Base-by-base conservation (phyloP, 2,888 invertebrate species). In the Odontocolon sp. region DNA sequence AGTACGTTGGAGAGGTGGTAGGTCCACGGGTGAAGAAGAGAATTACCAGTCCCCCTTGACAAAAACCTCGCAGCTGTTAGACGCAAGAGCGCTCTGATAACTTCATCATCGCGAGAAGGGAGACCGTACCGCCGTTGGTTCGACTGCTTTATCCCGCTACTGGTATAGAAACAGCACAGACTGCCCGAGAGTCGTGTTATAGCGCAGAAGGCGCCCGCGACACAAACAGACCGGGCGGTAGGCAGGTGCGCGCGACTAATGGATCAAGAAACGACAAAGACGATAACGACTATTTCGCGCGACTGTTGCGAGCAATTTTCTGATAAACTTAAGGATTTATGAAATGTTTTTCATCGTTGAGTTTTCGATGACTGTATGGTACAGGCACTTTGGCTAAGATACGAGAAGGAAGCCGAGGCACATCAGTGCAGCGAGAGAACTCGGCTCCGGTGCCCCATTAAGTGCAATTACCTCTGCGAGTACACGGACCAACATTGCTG, bases 391-490 rank as follows among this genome's bases (percentile, higher is more conserved):
- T 8, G 57, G 8, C 14, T 23, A 26, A 57, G 38, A 23, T 9
- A 23, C 6, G 57, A 2, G 57, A 40, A 40, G 26, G 21, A 21
- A 6, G 6, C 38, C 2, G 4, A 36, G 23, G 11, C 6, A 36
- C 23, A 9, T 57, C 23, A 26, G 23, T 26, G 9, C 14, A 23
- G 38, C 42, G 38, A 59, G 40, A 38, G 8, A 59, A n/a, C 50
- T 63, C 16, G 36, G 36, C 40, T 21, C 69, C 16, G 45, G 47
- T 45, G 76, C 47, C 57, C 69, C 81, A 84, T 84, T 83, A 83
- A 81, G 77, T 76, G 82, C 78, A 84, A 84, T 84, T 83, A 83
- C 81, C 66, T 76, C 77, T 21, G n/a, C 16, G 78, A 82, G 77
- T 82, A 61, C 67, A 38, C 57, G 47, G 33, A 16, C 31, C 16